Base-by-base conservation (phyloP, 2,797 vertebrate genomes). In the Sebastes nivosus region DNA sequence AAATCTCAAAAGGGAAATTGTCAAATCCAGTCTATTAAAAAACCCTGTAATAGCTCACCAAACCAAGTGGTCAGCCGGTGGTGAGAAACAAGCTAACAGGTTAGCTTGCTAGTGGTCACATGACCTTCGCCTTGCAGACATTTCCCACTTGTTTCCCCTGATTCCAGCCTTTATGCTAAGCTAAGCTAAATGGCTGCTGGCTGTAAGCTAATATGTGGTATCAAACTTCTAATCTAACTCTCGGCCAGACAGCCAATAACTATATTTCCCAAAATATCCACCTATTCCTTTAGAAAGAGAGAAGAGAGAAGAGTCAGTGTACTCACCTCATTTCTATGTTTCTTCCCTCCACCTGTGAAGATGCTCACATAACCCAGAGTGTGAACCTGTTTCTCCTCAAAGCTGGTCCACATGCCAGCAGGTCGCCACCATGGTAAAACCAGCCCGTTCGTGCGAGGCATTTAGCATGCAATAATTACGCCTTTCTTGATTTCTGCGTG, bases 401-500 rank as follows among this genome's bases (percentile, higher is more conserved):
- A 54, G 59, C 63, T 24, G 46, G 14, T n/a, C 34, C 29, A 20
- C 38, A 27, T 34, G 68, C 38, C 58, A 77, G 80, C 50, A 50
- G 72, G 34, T 65, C 8, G 14, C 38, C 30, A 46, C 25, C 42
- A 20, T 29, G 60, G 67, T 88, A 75, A 75, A 72, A 16, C 42
- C 42, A 46, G 42, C 42, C 14, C 16, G 6, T 46, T 46, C 38
- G 38, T 16, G 38, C 38, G 14, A 16, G 16, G 42, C 42, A 16
- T 46, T 46, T 46, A 46, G 42, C 42, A 18, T 46, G 42, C 42
- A 46, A 46, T 18, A 46, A 46, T 6, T 46, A 46, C 3, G 16
- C 42, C 42, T 38, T 38, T 38, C 38, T 46, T 46, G 14, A 46
- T 46, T 46, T 46, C 42, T 46, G 16, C 6, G 42, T 46, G 16